Evolutionary conservation across 2,113 vertebrate species (phyloP), one percentile per base, ranked within the genome.

Genomic region (Garra rufa): DNA sequence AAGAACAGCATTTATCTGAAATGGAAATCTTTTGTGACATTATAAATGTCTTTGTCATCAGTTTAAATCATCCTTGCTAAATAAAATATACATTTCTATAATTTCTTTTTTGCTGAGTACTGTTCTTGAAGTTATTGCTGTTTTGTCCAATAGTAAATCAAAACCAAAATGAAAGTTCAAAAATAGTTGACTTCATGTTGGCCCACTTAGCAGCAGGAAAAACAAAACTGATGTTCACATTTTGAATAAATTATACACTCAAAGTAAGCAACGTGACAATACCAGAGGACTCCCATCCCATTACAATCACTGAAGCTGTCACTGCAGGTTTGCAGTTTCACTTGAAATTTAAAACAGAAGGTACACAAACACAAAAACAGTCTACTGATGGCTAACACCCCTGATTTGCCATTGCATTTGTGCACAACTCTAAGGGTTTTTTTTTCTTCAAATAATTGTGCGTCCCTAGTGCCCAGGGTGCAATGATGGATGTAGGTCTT

Each of bases 131-230:
- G 21, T 69, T 21, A 38, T 69, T 69, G 65, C 65, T 69, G 10
- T 69, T 69, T 41, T 69, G 41, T 44, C 7, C 11, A 8, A 44
- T 11, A 71, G 41, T 44, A 44, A 24, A 71, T 44, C 69, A 71
- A 71, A 38, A 44, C 6, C 41, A 71, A 43, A 44, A 7, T 44
- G 41, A 43, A 71, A 43, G 69, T 44, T 19, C 19, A 4, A 43
- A 41, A 70, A 44, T 71, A 19, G 21, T 21, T 1, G 21, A 43
- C 38, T 70, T 70, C 38, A 70, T 9, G 5, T 41, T 43, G 69
- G 69, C 69, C 69, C 41, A 71, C 69, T 71, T 71, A 24, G 69
- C n/a, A 71, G 21, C n/a, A 44, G 69, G 69, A 71, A 71, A 71
- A 71, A 71, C 21, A 44, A n/a, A 24, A 43, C 3, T 41, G 15